These are phyloP conservation scores for Acrobasis suavella DNA, from an alignment of 2,888 invertebrate species.

Conservation along the genomic window DNA sequence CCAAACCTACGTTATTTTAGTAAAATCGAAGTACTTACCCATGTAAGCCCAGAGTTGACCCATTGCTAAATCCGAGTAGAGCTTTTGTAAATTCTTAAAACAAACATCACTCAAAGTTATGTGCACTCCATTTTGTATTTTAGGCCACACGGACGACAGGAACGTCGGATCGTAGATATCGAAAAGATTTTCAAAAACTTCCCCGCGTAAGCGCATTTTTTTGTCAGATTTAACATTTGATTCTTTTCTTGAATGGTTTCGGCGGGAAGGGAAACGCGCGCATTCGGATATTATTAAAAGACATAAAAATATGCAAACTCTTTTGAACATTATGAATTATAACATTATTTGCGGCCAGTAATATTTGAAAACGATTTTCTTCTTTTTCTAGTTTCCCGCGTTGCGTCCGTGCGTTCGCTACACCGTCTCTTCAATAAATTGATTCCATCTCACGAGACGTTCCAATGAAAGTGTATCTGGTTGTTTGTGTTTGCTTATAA, in stretches of 20 bases:
- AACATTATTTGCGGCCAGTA: slow-evolving; percentile 14
- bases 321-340: slow-evolving; percentile 17
- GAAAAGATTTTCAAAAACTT: slow-evolving; percentile 66
- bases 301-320: slow-evolving; percentile 28
- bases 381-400: not conserved
- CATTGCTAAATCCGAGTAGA: slow-evolving; percentile 67
- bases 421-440: slow-evolving; percentile 34
- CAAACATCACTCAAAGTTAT: slow-evolving; percentile 65
- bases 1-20: too few relatives aligned
- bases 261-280: slow-evolving; percentile 37
- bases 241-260: slow-evolving; percentile 47
- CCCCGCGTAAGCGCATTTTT: slow-evolving; percentile 39
- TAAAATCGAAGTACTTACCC: slow-evolving; percentile 58
- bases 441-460: slow-evolving; percentile 7
- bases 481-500: slow-evolving; percentile 15
- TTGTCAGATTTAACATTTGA: slow-evolving; percentile 34
- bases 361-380: not conserved
- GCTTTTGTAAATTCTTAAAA: slow-evolving; percentile 67
- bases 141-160: slow-evolving; percentile 72
- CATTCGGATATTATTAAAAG: slow-evolving; percentile 37
- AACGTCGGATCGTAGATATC: slow-evolving; percentile 72
- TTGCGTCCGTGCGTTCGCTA: slow-evolving; percentile 17
- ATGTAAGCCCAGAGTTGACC: slow-evolving; percentile 77
- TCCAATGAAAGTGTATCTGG: slow-evolving; percentile 5
- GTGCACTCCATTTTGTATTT: slow-evolving; percentile 65